Evolutionary conservation across 2,113 vertebrate genomes (phyloP).

Genomic region (Otus sunia): DNA sequence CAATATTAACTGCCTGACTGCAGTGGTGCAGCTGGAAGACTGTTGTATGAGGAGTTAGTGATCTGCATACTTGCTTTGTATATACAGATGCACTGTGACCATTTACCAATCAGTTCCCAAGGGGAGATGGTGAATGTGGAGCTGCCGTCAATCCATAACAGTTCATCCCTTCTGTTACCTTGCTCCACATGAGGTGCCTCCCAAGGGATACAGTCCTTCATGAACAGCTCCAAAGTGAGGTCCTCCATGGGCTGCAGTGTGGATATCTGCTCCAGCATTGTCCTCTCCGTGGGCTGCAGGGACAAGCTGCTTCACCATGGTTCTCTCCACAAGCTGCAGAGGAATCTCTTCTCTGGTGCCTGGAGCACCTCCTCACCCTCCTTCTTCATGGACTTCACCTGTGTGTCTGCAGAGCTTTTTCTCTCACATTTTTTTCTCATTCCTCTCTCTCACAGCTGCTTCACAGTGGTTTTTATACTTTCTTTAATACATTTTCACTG

Average conservation of each 20-base stretch:
- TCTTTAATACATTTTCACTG: background rate
- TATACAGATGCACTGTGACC: background rate
- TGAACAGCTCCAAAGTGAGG: fast-evolving
- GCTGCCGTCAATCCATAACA: background rate
- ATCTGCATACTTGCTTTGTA: background rate
- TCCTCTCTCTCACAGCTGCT: background rate
- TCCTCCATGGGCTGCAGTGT: background rate
- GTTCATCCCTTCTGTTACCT: background rate
- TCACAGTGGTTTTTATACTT: background rate
- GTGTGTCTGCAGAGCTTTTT: background rate
- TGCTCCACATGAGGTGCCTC: background rate
- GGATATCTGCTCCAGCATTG: fast-evolving
- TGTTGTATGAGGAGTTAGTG: background rate
- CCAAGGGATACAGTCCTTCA: background rate
- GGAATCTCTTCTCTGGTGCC: background rate
- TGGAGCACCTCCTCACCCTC: background rate
- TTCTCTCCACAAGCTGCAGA: background rate
- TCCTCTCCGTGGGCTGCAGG: background rate
- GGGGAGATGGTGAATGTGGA: background rate
- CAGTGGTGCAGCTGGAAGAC: background rate
- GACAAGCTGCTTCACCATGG: background rate
- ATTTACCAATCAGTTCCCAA: background rate
- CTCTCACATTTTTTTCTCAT: background rate
- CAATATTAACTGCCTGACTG: background rate
- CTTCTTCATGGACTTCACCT: background rate